These are phyloP conservation scores for Yponomeuta cagnagella DNA, from an alignment of 2,888 invertebrate genomes.

Conservation along the genomic window DNA sequence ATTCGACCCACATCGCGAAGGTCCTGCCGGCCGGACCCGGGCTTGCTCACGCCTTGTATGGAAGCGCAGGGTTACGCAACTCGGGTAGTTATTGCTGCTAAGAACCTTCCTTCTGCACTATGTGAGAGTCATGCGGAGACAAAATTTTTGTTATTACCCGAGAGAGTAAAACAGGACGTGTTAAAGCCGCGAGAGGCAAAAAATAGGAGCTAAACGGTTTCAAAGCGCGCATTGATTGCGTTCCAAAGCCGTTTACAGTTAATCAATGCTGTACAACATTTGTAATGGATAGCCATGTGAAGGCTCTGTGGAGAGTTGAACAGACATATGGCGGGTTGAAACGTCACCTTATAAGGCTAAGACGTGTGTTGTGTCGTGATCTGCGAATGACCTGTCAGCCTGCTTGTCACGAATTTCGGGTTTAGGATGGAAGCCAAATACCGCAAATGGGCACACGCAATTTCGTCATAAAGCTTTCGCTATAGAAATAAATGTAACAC, in stretches of 20 bases:
- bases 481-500: background rate
- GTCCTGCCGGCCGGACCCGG: slow-evolving; percentile 43
- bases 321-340: slow-evolving; percentile 62
- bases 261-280: slow-evolving; percentile 55
- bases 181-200: slow-evolving; percentile 18
- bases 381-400: slow-evolving; percentile 34
- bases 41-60: slow-evolving; percentile 54
- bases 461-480: background rate
- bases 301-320: slow-evolving; percentile 29
- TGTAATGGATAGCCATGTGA: slow-evolving; percentile 39
- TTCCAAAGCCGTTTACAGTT: slow-evolving; percentile 51
- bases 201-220: slow-evolving; percentile 22
- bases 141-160: background rate
- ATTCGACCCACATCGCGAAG: slow-evolving; percentile 66
- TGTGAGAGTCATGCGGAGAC: background rate
- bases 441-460: background rate
- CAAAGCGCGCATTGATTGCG: slow-evolving; percentile 50
- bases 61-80: slow-evolving; percentile 61
- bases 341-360: slow-evolving; percentile 51
- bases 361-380: slow-evolving; percentile 42
- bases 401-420: slow-evolving; percentile 37
- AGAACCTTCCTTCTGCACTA: slow-evolving; percentile 6
- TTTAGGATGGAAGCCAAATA: slow-evolving; percentile 17
- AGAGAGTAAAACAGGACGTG: slow-evolving; percentile 22
- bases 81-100: slow-evolving; percentile 24